phyloP scores from a whole-genome alignment of 1,140 invertebrate species.

The Holotrichia oblita region DNA sequence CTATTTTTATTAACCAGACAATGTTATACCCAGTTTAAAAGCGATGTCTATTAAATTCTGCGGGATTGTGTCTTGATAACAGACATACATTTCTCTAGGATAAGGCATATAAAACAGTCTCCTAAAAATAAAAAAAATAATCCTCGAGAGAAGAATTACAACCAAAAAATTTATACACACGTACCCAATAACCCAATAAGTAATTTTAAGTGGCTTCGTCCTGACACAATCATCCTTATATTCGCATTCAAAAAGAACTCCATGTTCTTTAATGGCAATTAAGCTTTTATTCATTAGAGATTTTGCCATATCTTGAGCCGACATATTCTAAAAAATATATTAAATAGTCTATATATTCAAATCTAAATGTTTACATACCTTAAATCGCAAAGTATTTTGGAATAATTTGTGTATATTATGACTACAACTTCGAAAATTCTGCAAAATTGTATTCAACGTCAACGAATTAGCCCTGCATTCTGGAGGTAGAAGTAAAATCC shows the following conservation, averaged over 20 bases:
- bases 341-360: neutral
- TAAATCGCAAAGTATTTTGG: constrained; percentile 73
- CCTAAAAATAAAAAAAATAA: constrained; percentile 63
- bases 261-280: constrained; percentile 80
- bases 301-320: constrained; percentile 67
- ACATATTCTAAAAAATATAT: constrained; percentile 64
- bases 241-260: constrained; percentile 70
- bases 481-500: constrained; percentile 71
- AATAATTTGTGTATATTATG: constrained; percentile 75
- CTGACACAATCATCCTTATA: constrained; percentile 54
- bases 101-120: constrained; percentile 76
- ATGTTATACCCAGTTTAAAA: constrained; percentile 68
- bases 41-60: constrained; percentile 85
- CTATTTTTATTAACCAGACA: neutral
- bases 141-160: neutral
- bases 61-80: constrained; percentile 79
- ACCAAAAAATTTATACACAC: neutral
- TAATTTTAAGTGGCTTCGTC: constrained; percentile 50
- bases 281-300: constrained; percentile 73
- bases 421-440: constrained; percentile 73
- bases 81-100: constrained; percentile 79
- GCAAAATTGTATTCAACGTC: constrained; percentile 68
- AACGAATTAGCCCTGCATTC: constrained; percentile 62
- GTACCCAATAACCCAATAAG: constrained; percentile 63
- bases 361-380: constrained; percentile 59